Percentiles rank a stretch among this genome's conserved stretches.
phyloP scores from a whole-genome alignment of 2,888 invertebrate genomes.

The Oithona nana region DNA sequence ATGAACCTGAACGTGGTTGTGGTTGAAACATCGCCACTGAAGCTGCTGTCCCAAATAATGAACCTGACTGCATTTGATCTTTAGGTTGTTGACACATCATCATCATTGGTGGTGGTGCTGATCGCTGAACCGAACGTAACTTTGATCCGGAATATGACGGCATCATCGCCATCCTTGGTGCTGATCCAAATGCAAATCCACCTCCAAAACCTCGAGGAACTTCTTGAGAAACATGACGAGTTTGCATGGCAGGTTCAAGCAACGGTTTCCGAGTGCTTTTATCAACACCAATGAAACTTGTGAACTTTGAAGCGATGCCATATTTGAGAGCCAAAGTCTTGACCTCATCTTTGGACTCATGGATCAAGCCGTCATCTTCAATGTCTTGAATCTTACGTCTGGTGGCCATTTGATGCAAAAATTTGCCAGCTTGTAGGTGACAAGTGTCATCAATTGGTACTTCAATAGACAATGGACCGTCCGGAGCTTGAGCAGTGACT shows the following conservation, averaged over 20 bases:
- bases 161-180: too few relatives aligned
- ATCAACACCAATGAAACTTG: neutral
- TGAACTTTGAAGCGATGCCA: neutral
- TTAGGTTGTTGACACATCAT: too few relatives aligned
- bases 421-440: neutral
- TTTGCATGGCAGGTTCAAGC: neutral
- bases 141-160: too few relatives aligned
- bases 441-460: neutral
- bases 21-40: too few relatives aligned
- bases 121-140: too few relatives aligned
- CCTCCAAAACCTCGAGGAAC: neutral
- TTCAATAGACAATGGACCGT: slow-evolving; percentile 16
- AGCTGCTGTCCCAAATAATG: too few relatives aligned
- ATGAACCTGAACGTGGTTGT: too few relatives aligned
- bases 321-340: neutral
- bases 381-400: slow-evolving; percentile 17
- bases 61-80: too few relatives aligned
- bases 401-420: slow-evolving; percentile 17
- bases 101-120: neutral
- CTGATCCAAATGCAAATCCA: neutral
- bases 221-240: neutral
- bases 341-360: slow-evolving; percentile 1
- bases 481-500: slow-evolving; percentile 17
- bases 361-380: neutral
- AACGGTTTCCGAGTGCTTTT: neutral